These are phyloP conservation scores for Valencia hispanica DNA, from an alignment of 2,797 vertebrate genomes.

Conservation along the genomic window DNA sequence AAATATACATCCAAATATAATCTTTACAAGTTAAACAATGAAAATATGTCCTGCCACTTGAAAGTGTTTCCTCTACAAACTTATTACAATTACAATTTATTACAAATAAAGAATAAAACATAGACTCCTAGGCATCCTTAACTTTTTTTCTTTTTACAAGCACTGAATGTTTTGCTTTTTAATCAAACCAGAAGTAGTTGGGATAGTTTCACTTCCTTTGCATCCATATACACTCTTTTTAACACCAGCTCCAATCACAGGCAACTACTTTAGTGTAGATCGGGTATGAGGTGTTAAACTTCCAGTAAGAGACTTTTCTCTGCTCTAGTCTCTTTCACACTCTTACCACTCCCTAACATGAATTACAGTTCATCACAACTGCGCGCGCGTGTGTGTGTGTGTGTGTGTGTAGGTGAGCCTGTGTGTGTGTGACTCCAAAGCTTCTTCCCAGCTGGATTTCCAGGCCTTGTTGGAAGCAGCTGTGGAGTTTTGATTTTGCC, in stretches of 20 bases:
- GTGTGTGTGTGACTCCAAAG: slow-evolving; percentile 8
- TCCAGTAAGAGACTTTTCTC: background rate
- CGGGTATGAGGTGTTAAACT: background rate
- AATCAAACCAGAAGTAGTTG: background rate
- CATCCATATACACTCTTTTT: background rate
- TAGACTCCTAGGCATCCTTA: background rate
- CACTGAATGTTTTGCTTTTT: background rate
- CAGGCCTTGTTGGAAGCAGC: slow-evolving; percentile 32
- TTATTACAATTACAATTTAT: background rate
- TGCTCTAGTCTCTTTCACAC: slow-evolving; percentile 15
- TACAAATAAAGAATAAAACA: background rate
- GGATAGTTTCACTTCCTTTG: background rate
- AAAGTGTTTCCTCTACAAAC: background rate
- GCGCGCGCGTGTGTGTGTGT: slow-evolving; percentile 12
- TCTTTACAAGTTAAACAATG: background rate
- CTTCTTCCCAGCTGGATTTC: slow-evolving; percentile 27
- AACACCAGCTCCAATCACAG: background rate
- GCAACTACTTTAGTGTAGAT: background rate
- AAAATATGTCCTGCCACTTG: background rate
- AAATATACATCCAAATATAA: background rate
- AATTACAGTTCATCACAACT: slow-evolving; percentile 33
- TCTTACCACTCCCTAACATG: slow-evolving; percentile 63
- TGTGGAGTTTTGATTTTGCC: slow-evolving; percentile 14
- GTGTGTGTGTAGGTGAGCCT: background rate
- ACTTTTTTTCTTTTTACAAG: too few relatives aligned